phyloP scores from a whole-genome alignment of 2,797 vertebrate species.

The Schizopygopsis malacanthus region DNA sequence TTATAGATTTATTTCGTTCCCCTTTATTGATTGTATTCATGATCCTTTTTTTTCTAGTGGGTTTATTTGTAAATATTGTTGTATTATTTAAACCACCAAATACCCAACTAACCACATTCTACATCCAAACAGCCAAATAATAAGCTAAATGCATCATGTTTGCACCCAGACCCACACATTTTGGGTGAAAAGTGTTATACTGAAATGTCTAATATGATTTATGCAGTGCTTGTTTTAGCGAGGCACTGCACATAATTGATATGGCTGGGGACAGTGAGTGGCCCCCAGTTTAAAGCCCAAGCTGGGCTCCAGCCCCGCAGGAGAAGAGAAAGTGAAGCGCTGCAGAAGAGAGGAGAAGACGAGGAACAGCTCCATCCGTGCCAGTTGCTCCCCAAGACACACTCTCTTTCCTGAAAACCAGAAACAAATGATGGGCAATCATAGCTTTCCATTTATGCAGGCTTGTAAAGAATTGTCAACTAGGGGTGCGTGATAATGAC shows the following conservation, averaged over 20 bases:
- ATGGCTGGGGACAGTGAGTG: constrained; percentile 72
- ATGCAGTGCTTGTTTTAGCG: constrained; percentile 33
- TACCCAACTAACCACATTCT: too few relatives aligned
- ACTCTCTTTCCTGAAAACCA: constrained; percentile 56
- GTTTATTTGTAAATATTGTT: too few relatives aligned
- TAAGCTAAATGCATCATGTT: too few relatives aligned
- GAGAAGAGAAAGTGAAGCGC: constrained; percentile 47
- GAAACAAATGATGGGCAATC: neutral
- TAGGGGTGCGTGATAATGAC: too few relatives aligned
- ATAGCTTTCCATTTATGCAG: neutral
- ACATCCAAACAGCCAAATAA: too few relatives aligned
- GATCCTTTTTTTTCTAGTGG: too few relatives aligned
- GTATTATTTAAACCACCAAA: too few relatives aligned
- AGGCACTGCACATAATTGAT: constrained; percentile 71
- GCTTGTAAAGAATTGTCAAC: too few relatives aligned
- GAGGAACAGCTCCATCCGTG: too few relatives aligned
- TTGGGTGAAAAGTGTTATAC: neutral
- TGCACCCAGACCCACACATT: neutral
- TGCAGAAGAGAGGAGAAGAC: too few relatives aligned
- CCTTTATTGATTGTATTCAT: too few relatives aligned
- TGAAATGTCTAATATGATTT: neutral
- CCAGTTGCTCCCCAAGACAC: constrained; percentile 59
- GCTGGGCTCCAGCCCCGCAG: constrained; percentile 64
- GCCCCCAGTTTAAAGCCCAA: constrained; percentile 66
- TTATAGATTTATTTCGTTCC: too few relatives aligned